Evolutionary conservation across 2,888 invertebrate genomes (phyloP).

Genomic region (Xestia c-nigrum): DNA sequence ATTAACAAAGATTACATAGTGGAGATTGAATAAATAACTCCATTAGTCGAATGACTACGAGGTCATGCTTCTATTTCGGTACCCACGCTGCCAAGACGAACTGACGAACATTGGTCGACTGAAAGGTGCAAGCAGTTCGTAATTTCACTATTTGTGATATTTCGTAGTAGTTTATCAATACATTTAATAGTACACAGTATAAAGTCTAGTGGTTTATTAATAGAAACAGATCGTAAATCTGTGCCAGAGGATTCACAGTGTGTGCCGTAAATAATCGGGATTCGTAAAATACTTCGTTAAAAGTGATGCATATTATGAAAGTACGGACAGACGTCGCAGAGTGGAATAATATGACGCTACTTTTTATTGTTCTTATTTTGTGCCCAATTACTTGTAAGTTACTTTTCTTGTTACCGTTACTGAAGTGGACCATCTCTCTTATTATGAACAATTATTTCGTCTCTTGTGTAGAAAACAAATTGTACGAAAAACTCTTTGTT

Average conservation of each 20-base stretch:
- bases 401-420: neutral
- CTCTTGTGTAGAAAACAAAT: no score
- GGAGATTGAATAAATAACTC: constrained; percentile 39
- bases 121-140: constrained; percentile 35
- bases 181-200: neutral
- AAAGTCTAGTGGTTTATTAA: constrained; percentile 21
- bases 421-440: neutral
- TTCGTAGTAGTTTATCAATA: neutral
- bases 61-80: constrained; percentile 63
- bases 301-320: constrained; percentile 25
- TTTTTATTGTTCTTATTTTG: constrained; percentile 30
- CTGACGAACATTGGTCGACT: constrained; percentile 19
- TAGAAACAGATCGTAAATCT: constrained; percentile 21
- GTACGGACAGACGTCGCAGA: constrained; percentile 10
- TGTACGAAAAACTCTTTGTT: neutral
- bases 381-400: constrained; percentile 40
- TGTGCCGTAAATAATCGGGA: constrained; percentile 24
- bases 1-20: constrained; percentile 2
- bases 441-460: neutral
- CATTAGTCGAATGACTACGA: constrained; percentile 49
- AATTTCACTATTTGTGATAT: constrained; percentile 20
- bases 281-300: constrained; percentile 14
- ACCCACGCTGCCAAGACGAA: constrained; percentile 26
- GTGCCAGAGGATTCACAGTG: constrained; percentile 22
- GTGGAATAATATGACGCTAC: constrained; percentile 16